These are phyloP conservation scores for Scaptomyza graminum DNA, from an alignment of 1,140 invertebrate species.

Conservation along the genomic window DNA sequence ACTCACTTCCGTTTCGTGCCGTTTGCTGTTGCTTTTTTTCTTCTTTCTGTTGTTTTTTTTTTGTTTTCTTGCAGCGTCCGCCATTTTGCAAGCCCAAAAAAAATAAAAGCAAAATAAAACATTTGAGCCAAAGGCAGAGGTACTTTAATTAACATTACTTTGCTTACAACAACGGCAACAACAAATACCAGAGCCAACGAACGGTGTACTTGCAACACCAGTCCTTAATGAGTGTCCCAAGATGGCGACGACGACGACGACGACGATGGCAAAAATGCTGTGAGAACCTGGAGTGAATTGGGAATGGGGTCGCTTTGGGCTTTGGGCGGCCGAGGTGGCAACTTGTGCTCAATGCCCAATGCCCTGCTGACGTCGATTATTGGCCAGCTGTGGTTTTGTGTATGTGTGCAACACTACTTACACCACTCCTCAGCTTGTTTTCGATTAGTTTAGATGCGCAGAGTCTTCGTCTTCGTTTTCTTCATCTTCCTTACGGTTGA, in stretches of 20 bases:
- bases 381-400: constrained; percentile 52
- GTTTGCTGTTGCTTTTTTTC: constrained; percentile 35
- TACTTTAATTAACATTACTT: constrained; percentile 73
- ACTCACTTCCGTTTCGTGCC: constrained; percentile 75
- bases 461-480: constrained; percentile 17
- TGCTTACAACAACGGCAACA: constrained; percentile 21
- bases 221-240: constrained; percentile 38
- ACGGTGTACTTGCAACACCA: constrained; percentile 1
- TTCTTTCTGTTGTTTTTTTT: constrained; percentile 29
- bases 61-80: constrained; percentile 48
- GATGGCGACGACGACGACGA: constrained; percentile 43
- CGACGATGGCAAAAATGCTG: constrained; percentile 9
- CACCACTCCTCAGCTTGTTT: constrained; percentile 4
- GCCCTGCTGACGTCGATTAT: constrained; percentile 41
- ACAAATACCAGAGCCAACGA: constrained; percentile 4
- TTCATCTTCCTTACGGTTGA: constrained; percentile 40
- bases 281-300: constrained; percentile 30
- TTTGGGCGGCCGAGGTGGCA: neutral
- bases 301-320: constrained; percentile 7
- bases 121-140: constrained; percentile 5
- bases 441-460: constrained; percentile 15
- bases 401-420: too few species aligned
- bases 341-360: constrained; percentile 23
- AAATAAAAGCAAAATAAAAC: constrained; percentile 10
- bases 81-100: constrained; percentile 61